phyloP scores from a whole-genome alignment of 2,113 vertebrate species.

The Anhinga anhinga region DNA sequence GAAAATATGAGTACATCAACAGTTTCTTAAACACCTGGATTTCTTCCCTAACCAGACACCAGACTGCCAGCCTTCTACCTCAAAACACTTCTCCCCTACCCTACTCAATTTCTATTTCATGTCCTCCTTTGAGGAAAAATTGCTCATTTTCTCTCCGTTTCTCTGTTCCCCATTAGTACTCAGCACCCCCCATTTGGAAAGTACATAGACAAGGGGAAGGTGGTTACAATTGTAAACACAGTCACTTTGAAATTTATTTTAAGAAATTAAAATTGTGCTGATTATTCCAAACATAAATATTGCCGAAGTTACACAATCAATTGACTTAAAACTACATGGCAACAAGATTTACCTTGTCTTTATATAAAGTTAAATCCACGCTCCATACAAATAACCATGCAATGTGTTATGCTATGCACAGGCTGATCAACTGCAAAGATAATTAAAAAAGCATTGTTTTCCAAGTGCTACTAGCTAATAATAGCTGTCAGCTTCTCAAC shows the following conservation, averaged over 20 bases:
- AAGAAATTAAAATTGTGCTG: not conserved
- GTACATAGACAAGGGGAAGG: rapidly evolving
- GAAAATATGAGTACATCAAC: not conserved
- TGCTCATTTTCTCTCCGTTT: not conserved
- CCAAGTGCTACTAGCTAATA: not conserved
- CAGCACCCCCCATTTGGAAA: not conserved
- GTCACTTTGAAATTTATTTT: not conserved
- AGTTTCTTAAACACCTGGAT: not conserved
- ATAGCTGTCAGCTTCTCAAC: not conserved
- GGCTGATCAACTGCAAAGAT: not conserved
- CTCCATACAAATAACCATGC: not conserved
- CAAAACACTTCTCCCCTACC: not conserved
- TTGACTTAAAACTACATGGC: not conserved
- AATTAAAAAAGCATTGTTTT: not conserved
- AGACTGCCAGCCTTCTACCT: not conserved
- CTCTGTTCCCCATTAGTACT: not conserved
- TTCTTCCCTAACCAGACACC: not conserved
- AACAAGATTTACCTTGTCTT: not conserved
- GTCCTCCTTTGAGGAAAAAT: not conserved
- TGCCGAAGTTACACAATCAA: not conserved
- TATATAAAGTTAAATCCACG: not conserved
- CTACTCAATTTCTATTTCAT: not conserved
- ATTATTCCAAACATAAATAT: not conserved
- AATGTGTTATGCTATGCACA: not conserved
- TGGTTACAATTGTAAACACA: not conserved